Evolutionary conservation across 1,140 invertebrate species (phyloP).

Genomic region (Melipona quadrifasciata): DNA sequence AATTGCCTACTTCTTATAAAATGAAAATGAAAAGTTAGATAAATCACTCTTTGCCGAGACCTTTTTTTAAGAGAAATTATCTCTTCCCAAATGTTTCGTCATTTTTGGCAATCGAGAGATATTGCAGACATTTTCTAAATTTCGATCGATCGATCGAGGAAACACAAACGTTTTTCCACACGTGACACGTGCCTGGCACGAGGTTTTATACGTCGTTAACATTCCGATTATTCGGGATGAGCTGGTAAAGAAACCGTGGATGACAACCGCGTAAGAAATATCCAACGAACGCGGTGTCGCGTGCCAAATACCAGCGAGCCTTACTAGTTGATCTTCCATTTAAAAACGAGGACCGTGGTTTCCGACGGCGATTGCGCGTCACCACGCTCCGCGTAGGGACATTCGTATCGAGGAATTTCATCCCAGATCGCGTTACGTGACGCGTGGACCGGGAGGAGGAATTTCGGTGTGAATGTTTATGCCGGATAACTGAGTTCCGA

Average conservation of each 20-base stretch:
- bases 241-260: background rate
- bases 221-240: background rate
- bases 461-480: background rate
- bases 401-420: background rate
- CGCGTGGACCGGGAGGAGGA: background rate
- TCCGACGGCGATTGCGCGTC: background rate
- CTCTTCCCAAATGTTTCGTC: too few species aligned
- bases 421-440: background rate
- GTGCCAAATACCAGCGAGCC: background rate
- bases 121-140: too few species aligned
- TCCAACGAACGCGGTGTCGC: background rate
- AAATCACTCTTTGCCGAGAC: too few species aligned
- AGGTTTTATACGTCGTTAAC: background rate
- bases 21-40: too few species aligned
- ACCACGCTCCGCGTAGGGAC: background rate
- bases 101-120: too few species aligned
- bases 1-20: too few species aligned
- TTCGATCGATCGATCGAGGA: too few species aligned
- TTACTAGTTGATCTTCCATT: background rate
- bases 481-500: background rate
- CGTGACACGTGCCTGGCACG: background rate
- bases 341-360: background rate
- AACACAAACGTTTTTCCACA: too few species aligned
- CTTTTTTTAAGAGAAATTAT: too few species aligned
- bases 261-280: background rate